Evolutionary conservation across 2,797 vertebrate species (phyloP), one percentile per base, ranked within the genome.

Genomic region (Chrosomus eos): DNA sequence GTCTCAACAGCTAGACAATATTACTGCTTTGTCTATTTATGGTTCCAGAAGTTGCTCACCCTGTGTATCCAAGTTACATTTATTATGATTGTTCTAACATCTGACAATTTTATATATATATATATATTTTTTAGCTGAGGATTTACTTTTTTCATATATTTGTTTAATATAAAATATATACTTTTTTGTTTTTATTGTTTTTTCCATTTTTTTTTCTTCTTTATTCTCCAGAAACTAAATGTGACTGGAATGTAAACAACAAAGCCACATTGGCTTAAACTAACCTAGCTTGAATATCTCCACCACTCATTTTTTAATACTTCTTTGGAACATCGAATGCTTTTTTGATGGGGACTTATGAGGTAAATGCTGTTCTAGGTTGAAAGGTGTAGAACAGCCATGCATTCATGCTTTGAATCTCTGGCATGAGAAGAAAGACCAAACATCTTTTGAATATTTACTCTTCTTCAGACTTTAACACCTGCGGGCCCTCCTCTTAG

Each of bases 401-500:
- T 43, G 58, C 88, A 90, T 88, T 90, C 89, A 90, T 87, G 51
- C 66, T 38, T 68, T 75, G 70, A 80, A 84, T 90, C 79, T 83
- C 68, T 90, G 88, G 86, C 88, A 75, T 19, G 62, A 43, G 67
- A 88, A 88, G 72, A 88, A 90, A 86, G 77, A 33, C 31, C 68
- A 36, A 58, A 33, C 43, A 36, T 36, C 48, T 85, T 85, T 28
- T 33, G 58, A 66, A 23, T 83, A 80, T 87, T 87, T 89, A 80
- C 71, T 77, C 76, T 85, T 33, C 31, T 86, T 72, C 43, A 26
- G 48, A 53, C 60, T 84, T 82, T 55, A 82, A 78, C 73, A 87
- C 79, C 68, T 73, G 79, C 86, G 31, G 9, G 72, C 90, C 90
- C 80, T 86, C 64, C 26, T 58, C 58, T 53, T 72, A 71, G 81